Percentiles rank a stretch among this genome's conserved stretches.
Conservation (phyloP, 2,888 invertebrate species). For the Hermaeophaga mercurialis region DNA sequence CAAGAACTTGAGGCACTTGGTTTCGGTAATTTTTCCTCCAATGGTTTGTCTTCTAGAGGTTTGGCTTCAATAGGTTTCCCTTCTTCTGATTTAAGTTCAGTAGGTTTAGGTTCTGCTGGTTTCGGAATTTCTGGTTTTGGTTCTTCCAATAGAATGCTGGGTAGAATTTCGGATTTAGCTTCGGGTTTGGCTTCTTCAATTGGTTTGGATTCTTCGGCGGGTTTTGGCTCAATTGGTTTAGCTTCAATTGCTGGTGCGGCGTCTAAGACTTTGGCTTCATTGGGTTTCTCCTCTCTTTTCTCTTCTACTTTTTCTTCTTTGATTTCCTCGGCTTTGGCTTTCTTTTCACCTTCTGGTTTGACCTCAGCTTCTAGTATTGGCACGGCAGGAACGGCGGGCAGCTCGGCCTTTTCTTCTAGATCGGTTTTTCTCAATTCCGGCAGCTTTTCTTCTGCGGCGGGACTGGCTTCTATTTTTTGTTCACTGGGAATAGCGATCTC, state of each 20-base stretch:
- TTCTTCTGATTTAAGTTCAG: conserved; percentile 44
- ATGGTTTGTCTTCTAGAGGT: conserved; percentile 40
- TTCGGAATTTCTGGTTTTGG: conserved; percentile 32
- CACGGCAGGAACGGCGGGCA: background rate
- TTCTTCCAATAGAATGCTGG: background rate
- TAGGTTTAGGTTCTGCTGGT: conserved; percentile 49
- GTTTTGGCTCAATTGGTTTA: conserved; percentile 29
- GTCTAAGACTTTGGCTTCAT: conserved; percentile 15
- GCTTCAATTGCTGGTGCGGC: conserved; percentile 27
- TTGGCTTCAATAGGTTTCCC: conserved; percentile 40
- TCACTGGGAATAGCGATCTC: conserved; percentile 46
- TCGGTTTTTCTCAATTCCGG: conserved; percentile 39
- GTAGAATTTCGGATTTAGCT: conserved; percentile 44
- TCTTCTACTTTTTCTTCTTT: conserved; percentile 27
- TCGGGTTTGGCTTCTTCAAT: conserved; percentile 35
- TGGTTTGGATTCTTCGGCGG: background rate
- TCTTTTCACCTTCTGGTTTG: conserved; percentile 37
- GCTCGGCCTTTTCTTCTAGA: conserved; percentile 7
- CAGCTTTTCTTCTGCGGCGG: conserved; percentile 42
- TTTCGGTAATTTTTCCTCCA: conserved; percentile 45
- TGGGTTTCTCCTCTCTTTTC: conserved; percentile 17
- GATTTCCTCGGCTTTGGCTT: conserved; percentile 39
- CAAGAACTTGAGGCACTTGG: conserved; percentile 52
- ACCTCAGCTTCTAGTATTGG: conserved; percentile 31
- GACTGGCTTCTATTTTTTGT: conserved; percentile 46